Conservation (phyloP, 2,113 vertebrate species). For the Notothenia coriiceps region DNA sequence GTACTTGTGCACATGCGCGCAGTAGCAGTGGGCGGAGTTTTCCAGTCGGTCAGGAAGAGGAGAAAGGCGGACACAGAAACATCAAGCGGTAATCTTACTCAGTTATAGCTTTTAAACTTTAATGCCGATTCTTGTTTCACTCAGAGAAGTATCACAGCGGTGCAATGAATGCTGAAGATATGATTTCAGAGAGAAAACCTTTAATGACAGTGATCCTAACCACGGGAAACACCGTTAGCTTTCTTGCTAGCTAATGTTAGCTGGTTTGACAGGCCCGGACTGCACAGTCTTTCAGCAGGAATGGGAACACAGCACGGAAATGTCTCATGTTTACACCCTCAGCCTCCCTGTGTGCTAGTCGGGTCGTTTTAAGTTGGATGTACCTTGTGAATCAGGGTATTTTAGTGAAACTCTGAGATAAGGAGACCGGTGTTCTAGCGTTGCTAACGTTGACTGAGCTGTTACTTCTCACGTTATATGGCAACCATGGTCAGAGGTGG, state of each 20-base stretch:
- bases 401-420: background rate
- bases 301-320: conserved; percentile 37
- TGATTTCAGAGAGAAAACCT: background rate
- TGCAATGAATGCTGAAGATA: background rate
- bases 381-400: accelerated
- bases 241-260: conserved; percentile 58
- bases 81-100: conserved; percentile 70
- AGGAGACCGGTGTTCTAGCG: background rate
- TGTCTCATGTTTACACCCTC: conserved; percentile 31
- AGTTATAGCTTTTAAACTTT: conserved; percentile 25
- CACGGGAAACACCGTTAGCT: conserved; percentile 54
- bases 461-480: conserved; percentile 4
- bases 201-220: conserved; percentile 22
- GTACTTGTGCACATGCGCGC: conserved; percentile 52
- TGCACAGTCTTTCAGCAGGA: conserved; percentile 37
- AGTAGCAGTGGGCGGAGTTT: conserved; percentile 67
- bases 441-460: background rate
- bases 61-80: conserved; percentile 80
- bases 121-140: background rate
- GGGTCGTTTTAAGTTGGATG: background rate
- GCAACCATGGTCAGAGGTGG: background rate
- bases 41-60: conserved; percentile 78
- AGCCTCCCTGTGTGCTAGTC: background rate
- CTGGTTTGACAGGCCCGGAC: conserved; percentile 75
- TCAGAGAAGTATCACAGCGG: too few species aligned